Base-by-base conservation (phyloP, 23 tunicate species). In the Oikopleura vanhoeffeni region DNA sequence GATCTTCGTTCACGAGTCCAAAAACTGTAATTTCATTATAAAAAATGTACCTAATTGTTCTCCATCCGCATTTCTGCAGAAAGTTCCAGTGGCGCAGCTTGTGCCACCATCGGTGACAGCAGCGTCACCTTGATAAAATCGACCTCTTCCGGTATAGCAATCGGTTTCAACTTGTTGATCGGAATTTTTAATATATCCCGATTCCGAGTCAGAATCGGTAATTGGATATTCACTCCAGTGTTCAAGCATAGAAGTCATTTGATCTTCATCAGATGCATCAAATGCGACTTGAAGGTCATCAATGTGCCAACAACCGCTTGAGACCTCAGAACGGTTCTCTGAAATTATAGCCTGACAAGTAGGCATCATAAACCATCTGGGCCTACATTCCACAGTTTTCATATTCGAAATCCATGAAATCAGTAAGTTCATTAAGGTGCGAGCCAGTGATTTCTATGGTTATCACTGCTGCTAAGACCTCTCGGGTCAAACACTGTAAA, bases 21-120 rank as follows among this genome's bases (percentile, higher is more conserved):
- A n/a, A n/a, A n/a, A n/a, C n/a, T n/a, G n/a, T n/a, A n/a, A n/a
- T n/a, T n/a, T n/a, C n/a, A n/a, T n/a, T n/a, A n/a, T n/a, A n/a
- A n/a, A n/a, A n/a, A n/a, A n/a, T n/a, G n/a, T n/a, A n/a, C n/a
- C n/a, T n/a, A n/a, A n/a, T n/a, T n/a, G n/a, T n/a, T n/a, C n/a
- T n/a, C n/a, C n/a, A n/a, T n/a, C n/a, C n/a, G n/a, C n/a, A n/a
- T 71, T 71, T 71, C 79, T 33, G 38, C 79, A 71, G 38, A 71
- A 71, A 18, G 79, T 71, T 18, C 79, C 79, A 71, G 79, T 2
- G 3, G 2, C 32, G 32, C 79, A 71, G 79, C 3, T 13, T 13
- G 27, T 32, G 34, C 79, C 79, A 71, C 32, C 3, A 2, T 71
- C 32, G 38, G 79, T 71, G 4, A 71, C 79, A 24, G 79, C 79